Conservation (phyloP, 2,888 invertebrate genomes). For the Graphium colonna region DNA sequence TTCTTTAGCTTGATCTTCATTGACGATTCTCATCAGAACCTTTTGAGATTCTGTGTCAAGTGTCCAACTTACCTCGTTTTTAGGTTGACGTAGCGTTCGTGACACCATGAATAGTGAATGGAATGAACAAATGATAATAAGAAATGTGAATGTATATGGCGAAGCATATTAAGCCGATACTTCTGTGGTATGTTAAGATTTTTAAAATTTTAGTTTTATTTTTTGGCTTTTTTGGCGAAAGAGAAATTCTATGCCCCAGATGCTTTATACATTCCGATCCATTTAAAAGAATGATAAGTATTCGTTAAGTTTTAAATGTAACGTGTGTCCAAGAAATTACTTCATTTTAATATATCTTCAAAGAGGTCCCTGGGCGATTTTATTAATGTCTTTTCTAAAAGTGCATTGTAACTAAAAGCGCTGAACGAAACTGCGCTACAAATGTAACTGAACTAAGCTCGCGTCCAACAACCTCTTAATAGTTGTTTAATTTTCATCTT, state of each 20-base stretch:
- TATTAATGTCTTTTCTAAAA: too few species aligned
- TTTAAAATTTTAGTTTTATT: too few species aligned
- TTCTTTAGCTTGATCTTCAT: conserved; percentile 7
- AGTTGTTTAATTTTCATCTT: not conserved
- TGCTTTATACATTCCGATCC: too few species aligned
- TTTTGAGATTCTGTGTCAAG: conserved; percentile 4
- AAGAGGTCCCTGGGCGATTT: too few species aligned
- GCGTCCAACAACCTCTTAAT: not conserved
- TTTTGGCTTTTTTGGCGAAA: too few species aligned
- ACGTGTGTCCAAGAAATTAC: not conserved
- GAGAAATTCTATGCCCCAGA: too few species aligned
- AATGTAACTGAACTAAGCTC: not conserved
- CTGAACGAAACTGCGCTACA: not conserved
- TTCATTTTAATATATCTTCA: not conserved
- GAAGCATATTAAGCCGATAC: too few species aligned
- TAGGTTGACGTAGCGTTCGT: not conserved
- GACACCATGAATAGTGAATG: not conserved
- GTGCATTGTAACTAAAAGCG: too few species aligned
- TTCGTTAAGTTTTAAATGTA: too few species aligned
- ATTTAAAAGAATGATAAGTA: too few species aligned
- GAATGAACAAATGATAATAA: not conserved
- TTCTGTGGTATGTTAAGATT: too few species aligned
- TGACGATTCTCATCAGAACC: conserved; percentile 12
- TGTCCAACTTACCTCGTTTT: conserved; percentile 12
- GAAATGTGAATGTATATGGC: not conserved